Conservation (phyloP, 2,113 vertebrate genomes). For the Scomber colias region DNA sequence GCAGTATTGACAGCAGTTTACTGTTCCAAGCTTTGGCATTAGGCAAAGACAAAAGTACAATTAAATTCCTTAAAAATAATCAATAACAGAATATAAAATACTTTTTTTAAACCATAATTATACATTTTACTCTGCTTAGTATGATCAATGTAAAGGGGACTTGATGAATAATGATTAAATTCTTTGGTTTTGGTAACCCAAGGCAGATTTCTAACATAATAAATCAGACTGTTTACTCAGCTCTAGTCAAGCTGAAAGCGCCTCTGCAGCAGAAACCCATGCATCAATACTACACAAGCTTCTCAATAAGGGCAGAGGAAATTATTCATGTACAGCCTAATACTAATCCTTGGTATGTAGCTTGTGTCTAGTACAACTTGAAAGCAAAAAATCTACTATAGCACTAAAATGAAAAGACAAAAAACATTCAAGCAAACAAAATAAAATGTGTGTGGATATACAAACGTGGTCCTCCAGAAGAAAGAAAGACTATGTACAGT, state of each 20-base stretch:
- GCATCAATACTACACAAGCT: slow-evolving; percentile 41
- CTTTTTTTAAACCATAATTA: neutral
- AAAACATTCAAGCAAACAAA: neutral
- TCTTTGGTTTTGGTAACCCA: slow-evolving; percentile 10
- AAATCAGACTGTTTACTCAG: slow-evolving; percentile 53
- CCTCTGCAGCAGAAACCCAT: slow-evolving; percentile 40
- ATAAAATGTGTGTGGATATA: neutral
- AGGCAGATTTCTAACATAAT: slow-evolving; percentile 49
- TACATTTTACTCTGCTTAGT: slow-evolving; percentile 2
- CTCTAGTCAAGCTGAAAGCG: slow-evolving; percentile 17
- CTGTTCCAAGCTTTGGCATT: neutral
- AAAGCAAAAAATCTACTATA: neutral
- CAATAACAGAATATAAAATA: neutral
- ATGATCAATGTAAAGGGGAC: slow-evolving; percentile 35
- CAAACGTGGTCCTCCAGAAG: slow-evolving; percentile 3
- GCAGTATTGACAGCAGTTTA: neutral
- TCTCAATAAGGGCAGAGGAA: slow-evolving; percentile 22
- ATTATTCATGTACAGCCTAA: slow-evolving; percentile 25
- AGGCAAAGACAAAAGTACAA: neutral
- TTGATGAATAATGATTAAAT: slow-evolving; percentile 46
- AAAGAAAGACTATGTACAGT: neutral
- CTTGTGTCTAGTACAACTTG: neutral
- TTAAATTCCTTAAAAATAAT: neutral
- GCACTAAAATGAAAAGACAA: neutral
- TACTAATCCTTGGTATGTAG: neutral